phyloP scores from a whole-genome alignment of 2,888 invertebrate genomes.

The Pammene aurita region DNA sequence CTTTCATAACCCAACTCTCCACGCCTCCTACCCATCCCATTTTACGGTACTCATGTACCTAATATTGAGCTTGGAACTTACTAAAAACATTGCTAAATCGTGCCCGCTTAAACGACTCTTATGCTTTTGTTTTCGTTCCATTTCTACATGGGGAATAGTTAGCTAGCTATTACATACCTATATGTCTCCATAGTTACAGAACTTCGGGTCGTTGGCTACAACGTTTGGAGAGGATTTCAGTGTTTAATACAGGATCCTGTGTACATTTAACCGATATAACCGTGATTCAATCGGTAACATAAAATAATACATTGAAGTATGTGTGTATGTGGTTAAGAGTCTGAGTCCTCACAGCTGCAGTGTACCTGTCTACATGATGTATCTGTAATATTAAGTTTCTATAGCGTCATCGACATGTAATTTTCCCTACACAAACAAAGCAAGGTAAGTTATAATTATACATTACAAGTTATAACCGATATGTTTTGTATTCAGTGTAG shows the following conservation, averaged over 20 bases:
- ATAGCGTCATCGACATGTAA: slow-evolving; percentile 3
- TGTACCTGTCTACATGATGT: background rate
- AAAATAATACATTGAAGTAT: too few relatives aligned
- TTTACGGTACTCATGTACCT: slow-evolving; percentile 42
- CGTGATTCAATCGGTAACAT: too few relatives aligned
- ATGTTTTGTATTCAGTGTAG: background rate
- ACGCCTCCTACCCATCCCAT: too few relatives aligned
- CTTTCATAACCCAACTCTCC: too few relatives aligned
- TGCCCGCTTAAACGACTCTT: slow-evolving; percentile 40
- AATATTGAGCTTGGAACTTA: slow-evolving; percentile 56
- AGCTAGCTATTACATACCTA: background rate
- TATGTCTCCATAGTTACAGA: background rate
- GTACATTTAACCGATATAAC: too few relatives aligned
- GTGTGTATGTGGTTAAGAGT: too few relatives aligned
- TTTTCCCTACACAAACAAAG: slow-evolving; percentile 15
- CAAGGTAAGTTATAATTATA: slow-evolving; percentile 12
- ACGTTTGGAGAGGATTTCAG: background rate
- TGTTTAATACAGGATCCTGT: background rate
- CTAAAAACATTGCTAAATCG: slow-evolving; percentile 43
- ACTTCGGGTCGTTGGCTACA: background rate
- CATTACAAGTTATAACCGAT: background rate
- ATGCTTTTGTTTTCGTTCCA: slow-evolving; percentile 32
- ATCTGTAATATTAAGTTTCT: slow-evolving; percentile 13
- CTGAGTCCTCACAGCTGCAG: background rate
- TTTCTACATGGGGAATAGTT: slow-evolving; percentile 2